Base-by-base conservation (phyloP, 1,140 invertebrate species). In the Phocides pigmalion region DNA sequence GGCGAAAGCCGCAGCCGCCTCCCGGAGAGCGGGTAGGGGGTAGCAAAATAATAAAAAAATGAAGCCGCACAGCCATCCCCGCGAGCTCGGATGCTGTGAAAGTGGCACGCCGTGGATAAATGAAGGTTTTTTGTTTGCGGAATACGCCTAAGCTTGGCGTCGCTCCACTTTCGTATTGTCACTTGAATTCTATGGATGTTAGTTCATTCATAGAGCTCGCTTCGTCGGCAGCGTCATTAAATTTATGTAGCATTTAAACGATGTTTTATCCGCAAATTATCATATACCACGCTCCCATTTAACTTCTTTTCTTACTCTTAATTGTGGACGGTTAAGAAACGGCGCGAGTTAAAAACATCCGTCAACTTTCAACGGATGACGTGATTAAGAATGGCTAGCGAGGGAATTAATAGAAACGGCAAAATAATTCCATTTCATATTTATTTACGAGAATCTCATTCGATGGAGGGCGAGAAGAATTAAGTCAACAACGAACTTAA, bases 81-180 rank as follows among this genome's bases (percentile, higher is more conserved):
- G 79, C 84, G 74, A 87, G 85, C 86, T 58, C 88, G 88, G 88
- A 90, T 87, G 82, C 88, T 81, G 81, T 88, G 88, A 90, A 89
- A 90, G 84, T 89, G 86, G 86, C 86, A 89, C 86, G 84, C 81
- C 71, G 78, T 81, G 86, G 84, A 88, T 90, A 90, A 90, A 90
- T 90, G 86, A 89, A 88, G 71, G 74, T 86, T 88, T 76, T 90
- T 90, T 87, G 83, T 89, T 83, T 88, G 79, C 78, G 77, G 75
- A 87, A 87, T 86, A 86, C 81, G 84, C 82, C 84, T 87, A 89
- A 87, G 83, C 87, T 74, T 69, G 65, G 64, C 83, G 79, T 74
- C 81, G 84, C 76, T 84, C 84, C 76, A 89, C 84, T 89, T 89
- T 87, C 62, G 79, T 72, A 89, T 87, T 87, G 83, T 89, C 79